Percentiles rank a stretch among this genome's conserved stretches.
Conservation (phyloP, 2,113 vertebrate genomes). For the Cinclus mexicanus region DNA sequence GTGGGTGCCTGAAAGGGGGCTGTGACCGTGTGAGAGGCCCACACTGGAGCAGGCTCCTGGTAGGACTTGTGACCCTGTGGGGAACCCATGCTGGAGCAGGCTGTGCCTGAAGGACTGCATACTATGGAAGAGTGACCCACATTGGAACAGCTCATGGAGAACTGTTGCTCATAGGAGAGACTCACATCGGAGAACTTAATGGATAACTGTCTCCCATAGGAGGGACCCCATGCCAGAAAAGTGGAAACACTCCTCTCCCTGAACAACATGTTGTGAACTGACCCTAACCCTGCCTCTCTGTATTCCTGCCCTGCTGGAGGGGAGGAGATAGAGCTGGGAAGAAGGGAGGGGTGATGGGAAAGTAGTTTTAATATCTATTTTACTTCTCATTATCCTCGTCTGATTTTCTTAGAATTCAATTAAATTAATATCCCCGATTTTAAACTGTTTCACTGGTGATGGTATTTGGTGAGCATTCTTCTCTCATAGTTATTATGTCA, state of each 20-base stretch:
- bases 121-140: fast-evolving
- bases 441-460: background rate
- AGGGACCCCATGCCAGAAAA: background rate
- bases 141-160: background rate
- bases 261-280: background rate
- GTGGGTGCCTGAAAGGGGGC: background rate
- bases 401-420: background rate
- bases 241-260: background rate
- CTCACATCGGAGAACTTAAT: fast-evolving
- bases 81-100: background rate
- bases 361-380: background rate
- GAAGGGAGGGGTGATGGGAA: background rate
- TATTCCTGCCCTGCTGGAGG: background rate
- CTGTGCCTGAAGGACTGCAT: too few species aligned
- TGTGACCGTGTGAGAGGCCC: background rate
- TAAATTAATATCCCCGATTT: background rate
- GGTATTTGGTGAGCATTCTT: background rate
- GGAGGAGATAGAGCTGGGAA: background rate
- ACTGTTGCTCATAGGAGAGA: background rate
- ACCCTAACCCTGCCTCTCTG: background rate
- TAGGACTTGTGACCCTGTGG: too few species aligned
- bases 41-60: background rate
- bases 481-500: background rate
- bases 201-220: background rate
- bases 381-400: background rate